Conservation (phyloP, 1,140 invertebrate species). For the Heterodera carotae region DNA sequence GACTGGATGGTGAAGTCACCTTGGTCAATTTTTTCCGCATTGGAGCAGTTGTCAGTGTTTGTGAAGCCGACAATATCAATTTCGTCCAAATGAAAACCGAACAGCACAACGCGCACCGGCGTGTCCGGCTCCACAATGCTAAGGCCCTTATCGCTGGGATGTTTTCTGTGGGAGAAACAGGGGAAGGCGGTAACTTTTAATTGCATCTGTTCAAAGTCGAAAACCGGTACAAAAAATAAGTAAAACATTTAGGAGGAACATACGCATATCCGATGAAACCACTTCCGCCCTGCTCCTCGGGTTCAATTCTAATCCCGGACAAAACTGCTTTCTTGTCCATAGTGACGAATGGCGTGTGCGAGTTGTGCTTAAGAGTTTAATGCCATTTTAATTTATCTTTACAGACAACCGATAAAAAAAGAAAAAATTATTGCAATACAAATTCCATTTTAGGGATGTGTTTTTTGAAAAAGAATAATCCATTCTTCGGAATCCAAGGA, state of each 20-base stretch:
- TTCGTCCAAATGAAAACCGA: conserved; percentile 56
- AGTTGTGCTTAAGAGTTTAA: too few species aligned
- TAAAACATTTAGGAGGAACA: not conserved
- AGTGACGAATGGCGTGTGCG: conserved; percentile 42
- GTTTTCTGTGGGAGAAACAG: conserved; percentile 3
- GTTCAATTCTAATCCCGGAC: conserved; percentile 54
- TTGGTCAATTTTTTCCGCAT: conserved; percentile 46
- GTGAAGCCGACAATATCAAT: conserved; percentile 54
- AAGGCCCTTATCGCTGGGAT: conserved; percentile 54
- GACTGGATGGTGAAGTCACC: conserved; percentile 58
- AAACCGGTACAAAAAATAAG: conserved; percentile 15
- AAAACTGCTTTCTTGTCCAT: conserved; percentile 53
- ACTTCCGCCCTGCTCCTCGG: conserved; percentile 50
- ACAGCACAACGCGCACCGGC: conserved; percentile 51
- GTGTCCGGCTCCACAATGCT: conserved; percentile 54
- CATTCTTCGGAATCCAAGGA: too few species aligned
- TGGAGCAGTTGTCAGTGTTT: conserved; percentile 50
- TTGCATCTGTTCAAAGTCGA: not conserved
- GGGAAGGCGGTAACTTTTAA: too few species aligned
- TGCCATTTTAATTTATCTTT: too few species aligned
- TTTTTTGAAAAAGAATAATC: too few species aligned
- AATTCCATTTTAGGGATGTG: too few species aligned
- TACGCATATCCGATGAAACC: conserved; percentile 60
- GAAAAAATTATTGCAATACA: too few species aligned
- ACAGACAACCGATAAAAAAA: too few species aligned